These are phyloP conservation scores for Rhinopomastus cyanomelas DNA, from an alignment of 2,113 vertebrate genomes.

Conservation along the genomic window DNA sequence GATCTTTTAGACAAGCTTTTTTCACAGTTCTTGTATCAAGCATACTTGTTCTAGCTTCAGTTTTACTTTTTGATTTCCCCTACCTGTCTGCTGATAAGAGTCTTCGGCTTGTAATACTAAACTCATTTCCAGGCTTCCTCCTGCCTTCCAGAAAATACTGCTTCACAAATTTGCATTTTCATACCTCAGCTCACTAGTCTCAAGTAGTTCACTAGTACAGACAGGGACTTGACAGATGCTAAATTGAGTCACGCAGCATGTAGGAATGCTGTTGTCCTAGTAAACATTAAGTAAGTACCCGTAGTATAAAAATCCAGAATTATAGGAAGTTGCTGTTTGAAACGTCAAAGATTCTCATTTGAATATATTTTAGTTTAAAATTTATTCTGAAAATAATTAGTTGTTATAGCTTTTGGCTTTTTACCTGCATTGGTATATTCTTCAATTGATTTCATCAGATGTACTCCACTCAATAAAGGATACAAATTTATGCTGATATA, in stretches of 20 bases:
- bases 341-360: not conserved
- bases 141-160: not conserved
- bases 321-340: not conserved
- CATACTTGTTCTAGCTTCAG: not conserved
- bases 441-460: not conserved
- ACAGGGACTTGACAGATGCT: not conserved
- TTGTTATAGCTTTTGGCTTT: not conserved
- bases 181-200: not conserved
- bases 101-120: not conserved
- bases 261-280: not conserved
- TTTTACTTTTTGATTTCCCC: not conserved
- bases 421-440: not conserved
- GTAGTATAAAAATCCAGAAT: not conserved
- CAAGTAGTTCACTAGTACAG: not conserved
- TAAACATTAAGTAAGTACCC: not conserved
- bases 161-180: constrained; percentile 1
- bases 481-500: not conserved
- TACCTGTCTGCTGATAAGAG: not conserved
- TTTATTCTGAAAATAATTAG: not conserved
- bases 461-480: not conserved
- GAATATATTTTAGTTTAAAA: not conserved
- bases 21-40: not conserved
- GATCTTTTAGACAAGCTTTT: not conserved
- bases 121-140: not conserved
- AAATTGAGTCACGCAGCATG: not conserved